Conservation (phyloP, 2,888 invertebrate genomes). For the Osmoderma eremita region DNA sequence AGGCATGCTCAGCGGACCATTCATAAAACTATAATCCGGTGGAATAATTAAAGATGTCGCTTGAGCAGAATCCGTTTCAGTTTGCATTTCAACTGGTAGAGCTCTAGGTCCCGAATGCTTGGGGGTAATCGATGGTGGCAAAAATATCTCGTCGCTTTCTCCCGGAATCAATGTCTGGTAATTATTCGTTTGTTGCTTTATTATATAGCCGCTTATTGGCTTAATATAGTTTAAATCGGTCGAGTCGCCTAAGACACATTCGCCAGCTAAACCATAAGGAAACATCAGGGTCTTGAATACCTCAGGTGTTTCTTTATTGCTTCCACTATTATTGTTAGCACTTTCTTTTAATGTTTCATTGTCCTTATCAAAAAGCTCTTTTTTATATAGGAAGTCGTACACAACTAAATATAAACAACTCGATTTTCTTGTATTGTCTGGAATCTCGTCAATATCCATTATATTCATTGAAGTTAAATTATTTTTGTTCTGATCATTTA, state of each 20-base stretch:
- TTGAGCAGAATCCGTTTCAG: conserved; percentile 58
- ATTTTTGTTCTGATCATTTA: conserved; percentile 80
- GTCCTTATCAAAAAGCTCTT: conserved; percentile 50
- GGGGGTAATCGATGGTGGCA: conserved; percentile 55
- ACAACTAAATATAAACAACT: conserved; percentile 70
- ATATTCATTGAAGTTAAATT: conserved; percentile 61
- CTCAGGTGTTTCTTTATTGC: conserved; percentile 27
- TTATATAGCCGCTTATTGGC: conserved; percentile 41
- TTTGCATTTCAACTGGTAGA: conserved; percentile 56
- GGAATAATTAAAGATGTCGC: conserved; percentile 53
- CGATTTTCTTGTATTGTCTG: conserved; percentile 41
- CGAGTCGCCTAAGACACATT: conserved; percentile 22
- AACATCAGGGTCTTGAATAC: conserved; percentile 42
- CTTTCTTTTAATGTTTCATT: conserved; percentile 41
- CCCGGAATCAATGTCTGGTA: conserved; percentile 63
- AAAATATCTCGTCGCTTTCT: conserved; percentile 62
- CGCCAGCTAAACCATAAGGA: conserved; percentile 26
- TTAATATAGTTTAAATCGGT: conserved; percentile 33
- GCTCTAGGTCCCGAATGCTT: conserved; percentile 58
- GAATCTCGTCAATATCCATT: conserved; percentile 56
- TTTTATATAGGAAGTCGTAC: conserved; percentile 76
- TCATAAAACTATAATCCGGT: conserved; percentile 54
- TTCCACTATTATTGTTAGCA: conserved; percentile 40
- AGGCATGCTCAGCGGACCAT: conserved; percentile 51
- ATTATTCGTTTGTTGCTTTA: conserved; percentile 54